Evolutionary conservation across 64 coral and sea anemone genomes (phyloP), one percentile per base, ranked within the genome.

Genomic region (Pocillopora verrucosa): DNA sequence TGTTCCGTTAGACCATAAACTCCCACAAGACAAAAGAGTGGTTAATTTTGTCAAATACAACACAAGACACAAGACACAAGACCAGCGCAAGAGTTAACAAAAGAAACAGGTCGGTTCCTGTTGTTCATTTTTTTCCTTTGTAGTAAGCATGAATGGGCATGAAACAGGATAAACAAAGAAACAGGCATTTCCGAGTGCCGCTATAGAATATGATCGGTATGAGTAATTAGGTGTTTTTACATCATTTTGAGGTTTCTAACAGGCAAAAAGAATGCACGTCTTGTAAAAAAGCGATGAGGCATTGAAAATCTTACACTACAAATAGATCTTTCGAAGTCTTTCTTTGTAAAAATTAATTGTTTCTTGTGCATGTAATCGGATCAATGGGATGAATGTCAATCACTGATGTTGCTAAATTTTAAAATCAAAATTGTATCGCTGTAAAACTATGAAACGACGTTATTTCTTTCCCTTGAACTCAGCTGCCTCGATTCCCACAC

Each of bases 1-100:
- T 77, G 75, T 56, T 77, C 9, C 2, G 12, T 51, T 7, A 51
- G 41, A 51, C 3, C 3, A 51, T 51, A 51, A 51, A 51, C 41
- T 7, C 41, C 41, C 41, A 51, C 41, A 51, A 51, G 41, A 51
- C 41, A 3, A 51, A 51, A 51, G 7, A 4, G 41, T 70, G n/a
- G 67, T 70, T 70, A 77, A 22, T 56, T 77, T 77, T 77, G 75
- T 56, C 56, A 77, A 56, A 77, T 16, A 19, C 75, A 57, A 77
- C 75, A 56, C 51, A 56, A 77, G 56, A 77, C 36, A 19, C 75
- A 57, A 77, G 36, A 56, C 51, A 56, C 51, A 36, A 41, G 36
- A 51, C 16, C 4, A 9, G 25, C 67, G 10, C n/a, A 2, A 16
- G 56, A 77, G 10, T 41, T 1, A 77, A 14, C 19, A 22, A 56